phyloP scores from a whole-genome alignment of 2,113 vertebrate species.

The Limnothrissa miodon region DNA sequence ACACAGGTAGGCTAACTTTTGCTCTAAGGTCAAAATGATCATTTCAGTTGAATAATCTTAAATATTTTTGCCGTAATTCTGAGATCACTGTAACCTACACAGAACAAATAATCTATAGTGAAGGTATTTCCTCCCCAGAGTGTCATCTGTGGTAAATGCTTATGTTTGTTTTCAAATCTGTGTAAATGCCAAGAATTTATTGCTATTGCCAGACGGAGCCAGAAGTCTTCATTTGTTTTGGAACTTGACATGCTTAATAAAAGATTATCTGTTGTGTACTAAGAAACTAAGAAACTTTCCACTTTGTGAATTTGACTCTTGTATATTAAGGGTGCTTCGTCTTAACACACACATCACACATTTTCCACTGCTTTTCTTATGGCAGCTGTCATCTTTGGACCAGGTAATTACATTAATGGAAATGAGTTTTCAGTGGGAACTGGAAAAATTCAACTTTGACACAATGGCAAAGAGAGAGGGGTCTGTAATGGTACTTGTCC shows the following conservation, averaged over 20 bases:
- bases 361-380: conserved; percentile 6
- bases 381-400: neutral
- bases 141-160: neutral
- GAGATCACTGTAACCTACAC: neutral
- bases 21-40: neutral
- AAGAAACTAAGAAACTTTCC: neutral
- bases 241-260: conserved; percentile 18
- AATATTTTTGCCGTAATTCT: neutral
- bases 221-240: conserved; percentile 13
- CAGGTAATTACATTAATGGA: neutral
- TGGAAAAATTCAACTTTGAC: conserved; percentile 10
- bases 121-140: neutral
- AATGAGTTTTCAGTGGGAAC: conserved; percentile 1
- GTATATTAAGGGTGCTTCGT: neutral
- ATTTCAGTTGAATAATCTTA: neutral
- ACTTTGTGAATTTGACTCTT: conserved; percentile 7
- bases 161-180: conserved; percentile 27
- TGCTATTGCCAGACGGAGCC: neutral
- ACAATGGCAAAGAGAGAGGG: neutral
- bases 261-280: neutral
- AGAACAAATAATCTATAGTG: conserved; percentile 7
- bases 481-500: neutral
- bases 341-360: neutral
- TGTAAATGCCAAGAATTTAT: neutral
- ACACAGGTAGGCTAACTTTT: conserved; percentile 1